Evolutionary conservation across 1,140 invertebrate species (phyloP).

Genomic region (Stegodyphus mimosarum): DNA sequence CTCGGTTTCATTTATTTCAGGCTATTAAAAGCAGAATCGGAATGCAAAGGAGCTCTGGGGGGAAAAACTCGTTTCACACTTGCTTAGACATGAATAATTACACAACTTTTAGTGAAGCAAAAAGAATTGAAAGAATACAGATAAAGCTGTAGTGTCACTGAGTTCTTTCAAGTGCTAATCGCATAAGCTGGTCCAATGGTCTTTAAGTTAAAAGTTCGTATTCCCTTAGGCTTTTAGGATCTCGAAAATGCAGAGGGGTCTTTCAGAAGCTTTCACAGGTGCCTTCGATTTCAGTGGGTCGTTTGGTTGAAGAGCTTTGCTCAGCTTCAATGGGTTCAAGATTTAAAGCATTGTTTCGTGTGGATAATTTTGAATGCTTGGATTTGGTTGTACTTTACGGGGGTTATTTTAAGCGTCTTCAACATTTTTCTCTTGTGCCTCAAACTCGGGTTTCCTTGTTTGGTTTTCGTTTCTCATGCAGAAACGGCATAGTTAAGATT

Average conservation of each 20-base stretch:
- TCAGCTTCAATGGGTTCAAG: slow-evolving; percentile 21
- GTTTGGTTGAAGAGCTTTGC: not conserved
- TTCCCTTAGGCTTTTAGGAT: slow-evolving; percentile 20
- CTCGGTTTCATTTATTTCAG: no score
- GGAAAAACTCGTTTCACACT: slow-evolving; percentile 15
- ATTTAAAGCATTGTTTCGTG: slow-evolving; percentile 30
- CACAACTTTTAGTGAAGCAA: not conserved
- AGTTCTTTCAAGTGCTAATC: slow-evolving; percentile 47
- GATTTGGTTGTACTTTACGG: no score
- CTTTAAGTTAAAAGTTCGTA: slow-evolving; percentile 14
- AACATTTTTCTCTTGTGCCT: no score
- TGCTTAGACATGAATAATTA: slow-evolving; percentile 31
- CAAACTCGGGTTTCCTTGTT: no score
- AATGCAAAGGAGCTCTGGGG: no score
- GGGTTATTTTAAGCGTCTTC: no score
- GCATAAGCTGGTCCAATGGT: slow-evolving; percentile 30
- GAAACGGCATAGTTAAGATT: no score
- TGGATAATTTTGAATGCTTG: no score
- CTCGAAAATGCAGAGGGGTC: slow-evolving; percentile 1
- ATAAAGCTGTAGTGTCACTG: slow-evolving; percentile 2
- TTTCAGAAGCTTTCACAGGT: slow-evolving; percentile 15
- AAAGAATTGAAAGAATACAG: slow-evolving; percentile 7
- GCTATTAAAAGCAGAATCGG: no score
- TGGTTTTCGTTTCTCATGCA: no score
- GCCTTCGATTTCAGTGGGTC: not conserved